These are phyloP conservation scores for Eriocheir sinensis DNA, from an alignment of 1,140 invertebrate species.

Conservation along the genomic window DNA sequence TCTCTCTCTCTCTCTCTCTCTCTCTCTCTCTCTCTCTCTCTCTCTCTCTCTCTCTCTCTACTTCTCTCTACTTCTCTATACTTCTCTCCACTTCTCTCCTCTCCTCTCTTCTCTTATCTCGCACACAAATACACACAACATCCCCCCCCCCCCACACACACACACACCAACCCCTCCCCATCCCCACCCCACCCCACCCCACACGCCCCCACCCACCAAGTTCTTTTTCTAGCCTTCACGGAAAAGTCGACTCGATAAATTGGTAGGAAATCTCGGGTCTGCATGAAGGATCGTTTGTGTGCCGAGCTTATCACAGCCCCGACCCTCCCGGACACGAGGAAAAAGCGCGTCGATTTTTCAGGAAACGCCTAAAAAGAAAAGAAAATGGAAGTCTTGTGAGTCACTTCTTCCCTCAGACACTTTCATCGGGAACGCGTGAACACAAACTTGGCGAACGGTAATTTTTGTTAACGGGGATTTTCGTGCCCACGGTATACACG, in stretches of 20 bases:
- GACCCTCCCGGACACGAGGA: not conserved
- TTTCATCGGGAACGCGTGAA: slow-evolving; percentile 22
- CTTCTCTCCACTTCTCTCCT: too few relatives aligned
- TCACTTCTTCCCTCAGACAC: not conserved
- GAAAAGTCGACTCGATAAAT: not conserved
- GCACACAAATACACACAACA: too few relatives aligned
- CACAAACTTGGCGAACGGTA: not conserved
- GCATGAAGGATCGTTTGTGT: not conserved
- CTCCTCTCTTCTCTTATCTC: too few relatives aligned
- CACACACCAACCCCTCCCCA: too few relatives aligned
- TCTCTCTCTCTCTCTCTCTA: too few relatives aligned
- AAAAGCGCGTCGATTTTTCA: not conserved
- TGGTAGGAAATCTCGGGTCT: not conserved
- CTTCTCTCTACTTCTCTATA: too few relatives aligned
- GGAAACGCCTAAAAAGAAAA: not conserved
- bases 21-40: too few relatives aligned
- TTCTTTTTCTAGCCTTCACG: not conserved
- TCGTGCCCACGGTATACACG: not conserved
- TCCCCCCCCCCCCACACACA: too few relatives aligned
- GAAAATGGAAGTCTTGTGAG: too few relatives aligned
- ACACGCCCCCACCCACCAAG: not conserved
- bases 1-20: too few relatives aligned
- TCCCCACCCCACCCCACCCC: too few relatives aligned
- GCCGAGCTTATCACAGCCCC: not conserved
- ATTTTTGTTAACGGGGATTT: not conserved